These are phyloP conservation scores for Scomber japonicus DNA, from an alignment of 2,113 vertebrate species.

Conservation along the genomic window DNA sequence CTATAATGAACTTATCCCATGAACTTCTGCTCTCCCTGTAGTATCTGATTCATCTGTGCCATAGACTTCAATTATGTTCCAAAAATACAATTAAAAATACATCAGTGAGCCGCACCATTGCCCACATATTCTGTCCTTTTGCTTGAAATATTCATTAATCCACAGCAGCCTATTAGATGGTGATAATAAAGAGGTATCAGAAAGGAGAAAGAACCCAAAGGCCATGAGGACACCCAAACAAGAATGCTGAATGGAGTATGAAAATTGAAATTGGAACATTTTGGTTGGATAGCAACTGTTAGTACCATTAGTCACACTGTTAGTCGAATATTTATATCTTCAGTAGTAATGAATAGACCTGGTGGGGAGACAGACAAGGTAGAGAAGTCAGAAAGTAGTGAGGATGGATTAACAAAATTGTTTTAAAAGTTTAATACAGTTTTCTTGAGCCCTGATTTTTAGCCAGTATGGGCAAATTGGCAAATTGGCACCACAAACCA, in stretches of 20 bases:
- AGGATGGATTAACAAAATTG: too few species aligned
- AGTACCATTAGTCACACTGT: not conserved
- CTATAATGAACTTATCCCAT: not conserved
- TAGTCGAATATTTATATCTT: constrained; percentile 13
- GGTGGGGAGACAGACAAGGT: not conserved
- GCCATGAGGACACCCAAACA: not conserved
- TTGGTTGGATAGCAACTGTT: constrained; percentile 16
- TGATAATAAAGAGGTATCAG: constrained; percentile 8
- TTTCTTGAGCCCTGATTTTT: too few species aligned
- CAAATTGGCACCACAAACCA: too few species aligned
- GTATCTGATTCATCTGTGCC: not conserved
- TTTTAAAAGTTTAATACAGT: too few species aligned
- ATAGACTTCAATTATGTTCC: not conserved
- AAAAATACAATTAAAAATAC: too few species aligned
- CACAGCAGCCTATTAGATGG: not conserved
- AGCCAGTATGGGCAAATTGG: too few species aligned
- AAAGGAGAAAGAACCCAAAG: not conserved
- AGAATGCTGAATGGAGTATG: constrained; percentile 4
- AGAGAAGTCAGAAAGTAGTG: not conserved
- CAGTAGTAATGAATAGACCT: not conserved
- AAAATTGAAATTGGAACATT: constrained; percentile 12
- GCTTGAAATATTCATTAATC: not conserved
- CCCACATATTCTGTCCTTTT: not conserved
- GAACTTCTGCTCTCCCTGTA: too few species aligned
- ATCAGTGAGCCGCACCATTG: too few species aligned